phyloP scores from a whole-genome alignment of 2,113 vertebrate genomes.

The Crotalus horridus region DNA sequence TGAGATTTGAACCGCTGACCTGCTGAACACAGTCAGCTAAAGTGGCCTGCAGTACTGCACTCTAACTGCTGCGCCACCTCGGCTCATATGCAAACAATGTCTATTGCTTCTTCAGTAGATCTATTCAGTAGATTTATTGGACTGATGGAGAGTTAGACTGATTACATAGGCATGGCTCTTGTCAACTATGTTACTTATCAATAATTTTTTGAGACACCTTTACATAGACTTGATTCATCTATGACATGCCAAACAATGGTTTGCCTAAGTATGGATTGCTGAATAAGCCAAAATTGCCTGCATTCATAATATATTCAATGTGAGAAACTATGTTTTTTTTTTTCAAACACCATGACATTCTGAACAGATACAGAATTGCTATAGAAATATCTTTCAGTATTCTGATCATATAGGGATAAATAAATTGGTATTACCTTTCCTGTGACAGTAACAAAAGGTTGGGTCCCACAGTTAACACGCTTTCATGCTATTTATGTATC shows the following conservation, averaged over 20 bases:
- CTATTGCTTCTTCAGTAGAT: not conserved
- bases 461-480: slow-evolving; percentile 42
- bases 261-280: not conserved
- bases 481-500: not conserved
- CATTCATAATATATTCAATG: not conserved
- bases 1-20: too few species aligned
- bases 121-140: too few species aligned
- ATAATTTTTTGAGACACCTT: not conserved
- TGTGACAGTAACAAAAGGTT: slow-evolving; percentile 32
- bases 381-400: not conserved
- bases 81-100: not conserved
- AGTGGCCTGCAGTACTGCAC: too few species aligned
- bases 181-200: too few species aligned
- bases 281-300: not conserved
- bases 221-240: not conserved
- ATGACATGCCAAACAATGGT: not conserved
- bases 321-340: not conserved
- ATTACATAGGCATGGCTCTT: not conserved
- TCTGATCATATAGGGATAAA: not conserved
- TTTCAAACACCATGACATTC: not conserved
- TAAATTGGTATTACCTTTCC: not conserved
- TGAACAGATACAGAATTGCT: not conserved
- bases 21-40: too few species aligned
- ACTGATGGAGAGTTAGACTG: too few species aligned
- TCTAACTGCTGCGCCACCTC: too few species aligned